phyloP scores from a whole-genome alignment of 2,888 invertebrate species.

The Hirtodrosophila confusa region DNA sequence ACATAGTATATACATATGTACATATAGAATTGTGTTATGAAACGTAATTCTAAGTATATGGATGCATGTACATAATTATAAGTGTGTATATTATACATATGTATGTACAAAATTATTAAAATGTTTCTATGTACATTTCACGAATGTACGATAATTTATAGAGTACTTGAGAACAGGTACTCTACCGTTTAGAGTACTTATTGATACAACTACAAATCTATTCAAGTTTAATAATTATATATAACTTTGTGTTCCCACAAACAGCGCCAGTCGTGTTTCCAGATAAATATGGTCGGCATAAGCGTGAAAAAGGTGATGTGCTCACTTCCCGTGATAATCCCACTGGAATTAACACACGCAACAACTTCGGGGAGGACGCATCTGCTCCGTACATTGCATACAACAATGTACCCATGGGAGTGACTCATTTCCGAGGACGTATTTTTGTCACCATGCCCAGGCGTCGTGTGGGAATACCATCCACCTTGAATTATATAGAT shows the following conservation, averaged over 20 bases:
- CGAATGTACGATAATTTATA: too few species aligned
- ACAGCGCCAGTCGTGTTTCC: slow-evolving; percentile 64
- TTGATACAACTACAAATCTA: background rate
- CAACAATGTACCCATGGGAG: slow-evolving; percentile 84
- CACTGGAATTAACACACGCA: slow-evolving; percentile 21
- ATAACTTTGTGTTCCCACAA: background rate
- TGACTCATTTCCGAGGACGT: slow-evolving; percentile 85
- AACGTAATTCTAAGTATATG: too few species aligned
- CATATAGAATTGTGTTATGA: too few species aligned
- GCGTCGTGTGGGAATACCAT: slow-evolving; percentile 87
- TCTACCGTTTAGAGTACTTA: background rate
- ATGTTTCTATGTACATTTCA: too few species aligned
- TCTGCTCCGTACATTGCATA: slow-evolving; percentile 77
- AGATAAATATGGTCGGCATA: slow-evolving; percentile 4
- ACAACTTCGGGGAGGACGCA: background rate
- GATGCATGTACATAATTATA: too few species aligned
- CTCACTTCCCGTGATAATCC: slow-evolving; percentile 64
- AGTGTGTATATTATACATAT: too few species aligned
- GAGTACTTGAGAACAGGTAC: too few species aligned
- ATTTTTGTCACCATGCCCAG: slow-evolving; percentile 90
- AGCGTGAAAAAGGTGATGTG: slow-evolving; percentile 42
- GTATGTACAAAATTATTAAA: too few species aligned
- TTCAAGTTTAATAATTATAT: background rate
- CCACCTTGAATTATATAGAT: slow-evolving; percentile 86
- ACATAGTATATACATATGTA: background rate